Evolutionary conservation across 2,113 vertebrate species (phyloP).

Genomic region (Entomyzon cyanotis): DNA sequence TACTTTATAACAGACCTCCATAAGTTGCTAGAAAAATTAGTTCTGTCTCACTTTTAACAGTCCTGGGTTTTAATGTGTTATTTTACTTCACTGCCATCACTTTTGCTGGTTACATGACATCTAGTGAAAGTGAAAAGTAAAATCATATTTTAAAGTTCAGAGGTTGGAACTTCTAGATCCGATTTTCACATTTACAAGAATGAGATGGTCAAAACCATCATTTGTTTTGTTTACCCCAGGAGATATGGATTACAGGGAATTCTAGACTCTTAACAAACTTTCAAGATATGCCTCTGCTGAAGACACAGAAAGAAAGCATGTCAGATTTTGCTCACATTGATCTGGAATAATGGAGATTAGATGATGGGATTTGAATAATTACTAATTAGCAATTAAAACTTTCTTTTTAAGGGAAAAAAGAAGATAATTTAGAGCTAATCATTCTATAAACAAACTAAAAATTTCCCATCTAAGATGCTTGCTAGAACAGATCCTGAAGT

Average conservation of each 20-base stretch:
- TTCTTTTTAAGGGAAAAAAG: neutral
- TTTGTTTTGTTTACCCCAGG: neutral
- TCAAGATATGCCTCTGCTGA: neutral
- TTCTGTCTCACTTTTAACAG: neutral
- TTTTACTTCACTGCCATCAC: neutral
- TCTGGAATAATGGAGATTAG: neutral
- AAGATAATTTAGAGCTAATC: neutral
- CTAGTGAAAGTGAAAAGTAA: constrained; percentile 1
- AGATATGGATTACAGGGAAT: neutral
- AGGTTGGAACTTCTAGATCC: neutral
- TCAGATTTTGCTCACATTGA: neutral
- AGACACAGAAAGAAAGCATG: neutral
- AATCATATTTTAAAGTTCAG: neutral
- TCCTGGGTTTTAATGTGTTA: neutral
- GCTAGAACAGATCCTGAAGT: neutral
- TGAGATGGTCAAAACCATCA: neutral
- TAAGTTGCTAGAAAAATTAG: neutral
- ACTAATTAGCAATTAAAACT: neutral
- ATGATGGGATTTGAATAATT: neutral
- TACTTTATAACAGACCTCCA: neutral
- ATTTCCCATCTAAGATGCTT: neutral
- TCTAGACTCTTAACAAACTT: neutral
- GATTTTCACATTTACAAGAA: neutral
- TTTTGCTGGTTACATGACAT: neutral
- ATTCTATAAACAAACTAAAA: neutral